Conservation (phyloP, 2,888 invertebrate genomes). For the Cremastinae sp. region DNA sequence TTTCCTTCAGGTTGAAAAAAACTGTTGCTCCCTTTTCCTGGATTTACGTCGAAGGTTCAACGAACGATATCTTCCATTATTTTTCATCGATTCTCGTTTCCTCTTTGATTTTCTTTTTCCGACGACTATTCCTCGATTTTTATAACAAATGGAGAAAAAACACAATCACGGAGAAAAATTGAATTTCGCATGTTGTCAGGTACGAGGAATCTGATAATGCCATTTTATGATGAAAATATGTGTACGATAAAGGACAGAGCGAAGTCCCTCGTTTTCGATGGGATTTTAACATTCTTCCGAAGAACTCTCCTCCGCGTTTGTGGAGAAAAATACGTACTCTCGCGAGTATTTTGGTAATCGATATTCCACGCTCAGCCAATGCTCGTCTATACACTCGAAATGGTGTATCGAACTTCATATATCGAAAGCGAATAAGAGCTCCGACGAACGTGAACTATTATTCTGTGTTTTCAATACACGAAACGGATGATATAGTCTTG, state of each 20-base stretch:
- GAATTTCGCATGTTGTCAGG: neutral
- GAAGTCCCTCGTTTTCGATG: constrained; percentile 7
- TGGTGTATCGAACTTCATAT: constrained; percentile 17
- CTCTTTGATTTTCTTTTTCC: neutral
- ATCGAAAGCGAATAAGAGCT: constrained; percentile 29
- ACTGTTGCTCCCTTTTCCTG: too few relatives aligned
- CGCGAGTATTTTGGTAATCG: constrained; percentile 47
- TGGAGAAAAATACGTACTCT: constrained; percentile 20
- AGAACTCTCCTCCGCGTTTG: constrained; percentile 1
- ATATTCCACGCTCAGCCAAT: constrained; percentile 50
- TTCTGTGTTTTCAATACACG: neutral
- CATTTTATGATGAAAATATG: neutral
- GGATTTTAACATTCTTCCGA: constrained; percentile 14
- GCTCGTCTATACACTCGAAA: constrained; percentile 12
- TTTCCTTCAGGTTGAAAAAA: too few relatives aligned
- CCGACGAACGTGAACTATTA: neutral
- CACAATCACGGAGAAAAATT: too few relatives aligned
- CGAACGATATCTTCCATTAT: too few relatives aligned
- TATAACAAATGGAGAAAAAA: neutral
- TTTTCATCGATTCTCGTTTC: neutral
- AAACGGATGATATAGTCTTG: neutral
- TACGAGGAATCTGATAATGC: neutral
- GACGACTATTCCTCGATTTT: too few relatives aligned
- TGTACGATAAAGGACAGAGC: neutral
- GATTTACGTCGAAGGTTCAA: too few relatives aligned